Evolutionary conservation across 1,140 invertebrate genomes (phyloP).

Genomic region (Lethrus apterus): DNA sequence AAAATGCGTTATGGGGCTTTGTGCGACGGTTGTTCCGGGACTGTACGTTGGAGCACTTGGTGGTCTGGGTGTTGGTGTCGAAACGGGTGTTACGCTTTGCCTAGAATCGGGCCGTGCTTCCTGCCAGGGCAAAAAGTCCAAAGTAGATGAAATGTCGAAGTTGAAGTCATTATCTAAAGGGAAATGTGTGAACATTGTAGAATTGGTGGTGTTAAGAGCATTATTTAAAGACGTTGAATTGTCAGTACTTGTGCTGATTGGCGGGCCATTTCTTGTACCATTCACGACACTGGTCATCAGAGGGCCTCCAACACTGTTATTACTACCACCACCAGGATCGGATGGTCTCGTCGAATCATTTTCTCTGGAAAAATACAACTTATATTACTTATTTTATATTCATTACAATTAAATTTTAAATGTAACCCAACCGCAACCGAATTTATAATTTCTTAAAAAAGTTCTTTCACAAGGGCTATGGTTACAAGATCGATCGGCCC

Average conservation of each 20-base stretch:
- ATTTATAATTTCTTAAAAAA: no score
- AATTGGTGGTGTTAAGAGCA: slow-evolving; percentile 38
- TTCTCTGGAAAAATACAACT: slow-evolving; percentile 40
- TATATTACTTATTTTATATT: neutral
- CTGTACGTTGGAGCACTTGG: slow-evolving; percentile 43
- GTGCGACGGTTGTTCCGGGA: slow-evolving; percentile 43
- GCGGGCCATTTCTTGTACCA: slow-evolving; percentile 42
- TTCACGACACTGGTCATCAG: slow-evolving; percentile 59
- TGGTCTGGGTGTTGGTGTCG: slow-evolving; percentile 45
- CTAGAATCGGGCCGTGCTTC: slow-evolving; percentile 49
- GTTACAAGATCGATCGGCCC: no score
- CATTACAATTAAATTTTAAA: neutral
- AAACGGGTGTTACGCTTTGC: slow-evolving; percentile 44
- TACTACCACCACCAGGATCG: slow-evolving; percentile 33
- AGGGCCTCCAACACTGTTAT: slow-evolving; percentile 48
- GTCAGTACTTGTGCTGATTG: slow-evolving; percentile 33
- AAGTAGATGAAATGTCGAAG: slow-evolving; percentile 52
- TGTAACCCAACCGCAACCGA: no score
- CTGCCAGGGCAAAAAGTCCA: slow-evolving; percentile 39
- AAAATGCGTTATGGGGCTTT: slow-evolving; percentile 36
- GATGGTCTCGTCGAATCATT: slow-evolving; percentile 44
- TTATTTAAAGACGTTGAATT: slow-evolving; percentile 38
- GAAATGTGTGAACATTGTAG: slow-evolving; percentile 37
- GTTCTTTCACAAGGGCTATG: no score
- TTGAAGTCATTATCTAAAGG: slow-evolving; percentile 49